A percentile compares a stretch with the other conserved stretches of the same genome.
Conservation (phyloP, 2,888 invertebrate genomes). For the Lysandra coridon region DNA sequence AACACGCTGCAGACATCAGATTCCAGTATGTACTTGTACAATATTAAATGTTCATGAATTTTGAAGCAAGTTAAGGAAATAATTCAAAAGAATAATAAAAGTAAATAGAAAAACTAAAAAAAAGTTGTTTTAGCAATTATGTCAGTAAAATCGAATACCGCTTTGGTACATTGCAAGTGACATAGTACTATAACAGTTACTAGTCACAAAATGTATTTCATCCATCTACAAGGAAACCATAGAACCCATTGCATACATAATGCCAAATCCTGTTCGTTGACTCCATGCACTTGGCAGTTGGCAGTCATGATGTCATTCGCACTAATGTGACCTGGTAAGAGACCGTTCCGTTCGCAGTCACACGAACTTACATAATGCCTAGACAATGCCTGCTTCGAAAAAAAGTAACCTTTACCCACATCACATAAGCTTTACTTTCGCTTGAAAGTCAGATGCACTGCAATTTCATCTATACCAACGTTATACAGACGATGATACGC, state of each 20-base stretch:
- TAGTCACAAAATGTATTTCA: background rate
- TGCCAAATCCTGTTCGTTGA: slow-evolving; percentile 73
- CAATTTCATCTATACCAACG: slow-evolving; percentile 50
- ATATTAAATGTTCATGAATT: too few species aligned
- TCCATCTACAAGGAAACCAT: slow-evolving; percentile 60
- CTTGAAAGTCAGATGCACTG: slow-evolving; percentile 52
- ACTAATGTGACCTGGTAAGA: slow-evolving; percentile 74
- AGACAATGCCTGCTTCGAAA: slow-evolving; percentile 59
- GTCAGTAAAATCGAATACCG: background rate
- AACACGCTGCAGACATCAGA: slow-evolving; percentile 57
- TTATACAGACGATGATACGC: background rate
- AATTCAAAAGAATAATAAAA: too few species aligned
- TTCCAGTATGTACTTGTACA: too few species aligned
- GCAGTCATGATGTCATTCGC: slow-evolving; percentile 74
- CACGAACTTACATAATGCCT: slow-evolving; percentile 73
- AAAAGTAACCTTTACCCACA: slow-evolving; percentile 58
- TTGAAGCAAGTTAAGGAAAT: too few species aligned
- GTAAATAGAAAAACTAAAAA: background rate
- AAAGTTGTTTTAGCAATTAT: background rate
- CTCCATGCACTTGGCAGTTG: slow-evolving; percentile 76
- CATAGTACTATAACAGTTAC: background rate
- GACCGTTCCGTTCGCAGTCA: slow-evolving; percentile 71
- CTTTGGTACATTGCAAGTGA: background rate
- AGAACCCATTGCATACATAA: slow-evolving; percentile 72
- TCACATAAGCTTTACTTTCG: slow-evolving; percentile 66